Base-by-base conservation (phyloP, 2,797 vertebrate genomes). In the Helarctos malayanus region DNA sequence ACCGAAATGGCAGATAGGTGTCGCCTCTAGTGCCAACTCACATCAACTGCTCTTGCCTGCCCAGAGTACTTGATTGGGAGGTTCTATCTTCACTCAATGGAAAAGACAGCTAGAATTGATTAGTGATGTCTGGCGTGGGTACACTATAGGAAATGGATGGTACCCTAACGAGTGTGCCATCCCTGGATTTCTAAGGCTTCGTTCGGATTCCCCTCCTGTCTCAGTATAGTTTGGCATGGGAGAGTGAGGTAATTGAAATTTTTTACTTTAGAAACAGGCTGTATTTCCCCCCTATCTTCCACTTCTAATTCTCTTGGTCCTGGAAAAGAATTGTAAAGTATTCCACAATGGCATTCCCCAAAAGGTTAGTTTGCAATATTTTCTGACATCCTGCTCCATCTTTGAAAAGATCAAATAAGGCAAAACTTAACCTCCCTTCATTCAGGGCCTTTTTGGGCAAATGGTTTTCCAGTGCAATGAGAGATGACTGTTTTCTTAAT, bases 401-500 rank as follows among this genome's bases (percentile, higher is more conserved):
- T 97, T 96, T 97, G 63, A 84, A 80, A 97, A 97, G 92, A 97
- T 97, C 95, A 98, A 98, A 97, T 96, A 93, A 84, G 95, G 80
- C 97, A 98, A 97, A 98, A 98, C 97, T 98, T 99, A 98, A 98
- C 98, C 98, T 98, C 93, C 68, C 73, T 98, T 98, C 97, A 97
- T 98, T 98, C 97, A 98, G 88, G 97, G 95, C 87, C 95, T 98
- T 98, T 97, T 97, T 98, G 97, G 41, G 95, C 97, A 98, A 99
- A 98, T 98, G 97, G 97, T 97, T 98, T 98, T 98, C 97, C 96
- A 97, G 97, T 97, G 95, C 89, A 97, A 95, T 95, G 96, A 98
- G 94, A 99, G 96, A 98, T 98, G 98, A 98, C 98, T 98, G 98
- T 98, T 98, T 98, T 98, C 61, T 98, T 98, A 98, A 98, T 97